Evolutionary conservation across 2,113 vertebrate genomes (phyloP).

Genomic region (Candoia aspera): DNA sequence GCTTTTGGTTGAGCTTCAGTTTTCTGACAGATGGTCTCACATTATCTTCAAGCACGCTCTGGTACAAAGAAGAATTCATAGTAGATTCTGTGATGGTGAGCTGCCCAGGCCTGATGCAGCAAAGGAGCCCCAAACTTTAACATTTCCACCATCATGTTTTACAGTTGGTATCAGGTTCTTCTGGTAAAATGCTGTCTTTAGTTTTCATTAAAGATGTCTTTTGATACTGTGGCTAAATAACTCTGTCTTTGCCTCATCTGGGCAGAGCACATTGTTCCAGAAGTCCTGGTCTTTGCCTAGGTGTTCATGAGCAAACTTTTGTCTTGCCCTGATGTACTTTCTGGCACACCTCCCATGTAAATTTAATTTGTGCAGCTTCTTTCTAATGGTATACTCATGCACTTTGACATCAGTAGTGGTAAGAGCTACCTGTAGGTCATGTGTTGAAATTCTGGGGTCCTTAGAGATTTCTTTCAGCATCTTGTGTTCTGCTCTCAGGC

Average conservation of each 20-base stretch:
- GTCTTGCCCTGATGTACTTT: not conserved
- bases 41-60: not conserved
- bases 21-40: not conserved
- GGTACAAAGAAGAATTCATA: not conserved
- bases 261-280: not conserved
- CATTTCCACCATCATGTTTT: not conserved
- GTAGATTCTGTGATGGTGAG: not conserved
- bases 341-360: not conserved
- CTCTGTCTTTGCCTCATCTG: not conserved
- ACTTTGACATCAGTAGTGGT: not conserved
- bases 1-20: not conserved
- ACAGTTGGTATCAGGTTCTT: not conserved
- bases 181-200: not conserved
- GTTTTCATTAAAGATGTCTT: not conserved
- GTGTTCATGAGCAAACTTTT: not conserved
- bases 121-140: not conserved
- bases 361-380: not conserved
- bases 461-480: not conserved
- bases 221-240: not conserved
- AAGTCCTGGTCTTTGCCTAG: not conserved
- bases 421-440: not conserved
- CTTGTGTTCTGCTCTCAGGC: not conserved
- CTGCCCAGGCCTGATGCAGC: not conserved
- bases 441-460: not conserved
- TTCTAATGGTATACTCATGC: not conserved